phyloP scores from a whole-genome alignment of 1,140 invertebrate species.

The Notospermus geniculatus region DNA sequence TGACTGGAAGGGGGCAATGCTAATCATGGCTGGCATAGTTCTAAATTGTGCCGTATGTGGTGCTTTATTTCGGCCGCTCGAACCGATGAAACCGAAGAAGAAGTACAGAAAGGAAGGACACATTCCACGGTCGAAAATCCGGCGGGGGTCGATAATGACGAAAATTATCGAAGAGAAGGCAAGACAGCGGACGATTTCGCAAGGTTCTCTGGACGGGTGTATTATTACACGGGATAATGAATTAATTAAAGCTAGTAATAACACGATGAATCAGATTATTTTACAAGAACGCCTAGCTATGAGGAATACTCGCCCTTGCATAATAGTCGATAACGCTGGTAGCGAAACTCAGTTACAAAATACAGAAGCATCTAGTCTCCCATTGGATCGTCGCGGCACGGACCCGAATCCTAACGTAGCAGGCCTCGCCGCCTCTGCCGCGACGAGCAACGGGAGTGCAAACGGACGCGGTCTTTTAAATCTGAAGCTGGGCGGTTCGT shows the following conservation, averaged over 20 bases:
- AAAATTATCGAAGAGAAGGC: neutral
- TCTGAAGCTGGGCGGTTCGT: neutral
- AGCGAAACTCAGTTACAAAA: neutral
- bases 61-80: conserved; percentile 74
- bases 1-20: conserved; percentile 61
- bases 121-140: neutral
- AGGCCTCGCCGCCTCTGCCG: too few relatives aligned
- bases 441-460: too few relatives aligned
- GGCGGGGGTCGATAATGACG: neutral
- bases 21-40: conserved; percentile 77
- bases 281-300: neutral
- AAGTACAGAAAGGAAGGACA: neutral
- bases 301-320: neutral
- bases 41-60: conserved; percentile 78
- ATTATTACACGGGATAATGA: neutral
- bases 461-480: too few relatives aligned
- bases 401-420: neutral
- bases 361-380: neutral
- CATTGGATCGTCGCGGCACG: neutral
- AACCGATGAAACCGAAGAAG: conserved; percentile 33
- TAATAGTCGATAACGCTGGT: neutral
- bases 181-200: neutral
- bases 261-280: neutral
- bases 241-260: neutral
- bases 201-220: conserved; percentile 1